Evolutionary conservation across 1,140 invertebrate species (phyloP).

Genomic region (Drosophila seguyi): DNA sequence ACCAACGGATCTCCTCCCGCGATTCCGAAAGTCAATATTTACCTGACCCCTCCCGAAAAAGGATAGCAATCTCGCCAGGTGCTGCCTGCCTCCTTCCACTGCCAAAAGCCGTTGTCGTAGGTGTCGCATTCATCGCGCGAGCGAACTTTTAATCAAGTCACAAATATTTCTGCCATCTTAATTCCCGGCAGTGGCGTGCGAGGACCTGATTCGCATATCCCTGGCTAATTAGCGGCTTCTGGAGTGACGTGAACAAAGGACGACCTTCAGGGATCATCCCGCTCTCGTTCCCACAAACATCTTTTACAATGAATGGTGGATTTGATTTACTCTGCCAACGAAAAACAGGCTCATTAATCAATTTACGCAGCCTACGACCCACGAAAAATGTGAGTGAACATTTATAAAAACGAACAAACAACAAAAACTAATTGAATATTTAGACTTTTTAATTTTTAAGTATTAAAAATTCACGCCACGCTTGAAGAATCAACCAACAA

Average conservation of each 20-base stretch:
- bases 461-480: constrained; percentile 3
- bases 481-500: constrained; percentile 12
- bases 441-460: constrained; percentile 11
- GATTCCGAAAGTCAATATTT: constrained; percentile 65
- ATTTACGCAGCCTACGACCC: constrained; percentile 6
- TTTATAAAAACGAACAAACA: constrained; percentile 17
- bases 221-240: constrained; percentile 42
- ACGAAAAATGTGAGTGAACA: constrained; percentile 16
- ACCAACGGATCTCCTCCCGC: constrained; percentile 27
- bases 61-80: constrained; percentile 32
- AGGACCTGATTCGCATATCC: constrained; percentile 52
- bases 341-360: constrained; percentile 48
- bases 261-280: constrained; percentile 29
- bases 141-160: constrained; percentile 52
- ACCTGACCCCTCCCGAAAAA: constrained; percentile 9
- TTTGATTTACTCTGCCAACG: constrained; percentile 17
- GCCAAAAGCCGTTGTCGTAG: background rate
- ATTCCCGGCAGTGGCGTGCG: constrained; percentile 31
- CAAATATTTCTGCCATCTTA: constrained; percentile 45
- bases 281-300: background rate
- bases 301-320: constrained; percentile 4
- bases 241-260: constrained; percentile 26
- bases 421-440: constrained; percentile 31
- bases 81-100: constrained; percentile 10
- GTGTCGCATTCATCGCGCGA: constrained; percentile 24